Base-by-base conservation (phyloP, 1,140 invertebrate species). In the Cotesia typhae region DNA sequence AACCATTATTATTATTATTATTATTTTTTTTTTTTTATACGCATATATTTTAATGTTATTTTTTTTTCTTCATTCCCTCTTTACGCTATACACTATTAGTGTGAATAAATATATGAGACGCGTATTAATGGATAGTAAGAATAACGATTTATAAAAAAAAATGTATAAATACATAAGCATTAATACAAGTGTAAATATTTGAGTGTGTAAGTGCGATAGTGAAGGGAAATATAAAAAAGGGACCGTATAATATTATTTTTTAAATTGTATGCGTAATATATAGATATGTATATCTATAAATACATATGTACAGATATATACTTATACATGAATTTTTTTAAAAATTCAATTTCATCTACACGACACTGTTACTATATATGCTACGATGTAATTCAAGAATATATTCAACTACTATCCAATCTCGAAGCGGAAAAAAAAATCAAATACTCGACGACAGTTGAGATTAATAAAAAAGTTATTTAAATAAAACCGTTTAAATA, bases 311-410 rank as follows among this genome's bases (percentile, higher is more conserved):
- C 5, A 47, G 5, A 47, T 47, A 47, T 47, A 47, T 47, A 28
- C 28, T 28, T 28, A 28, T 1, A 28, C 28, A 3, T 28, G 28
- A 28, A 28, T 47, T 47, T 47, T 47, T 47, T 47, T 7, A 7
- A 47, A 41, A 47, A 47, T 47, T 47, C 41, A 47, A 47, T 47
- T 7, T 47, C 41, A 28, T 75, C 59, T 75, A 75, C 75, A 71
- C 53, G 51, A 20, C 72, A 71, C 71, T 74, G 76, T 78, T 79
- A 76, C 83, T 84, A 84, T 85, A 85, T 85, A 84, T 82, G 82
- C 83, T 80, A 79, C 79, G 79, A 82, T 85, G 82, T 84, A 85
- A 85, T 85, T 84, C 83, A 85, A 84, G 84, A 84, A 80, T 84
- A 83, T 76, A 78, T 47, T 47, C 41, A 47, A 47, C 41, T 47